Evolutionary conservation across 2,113 vertebrate species (phyloP), one percentile per base, ranked within the genome.

Genomic region (Limnothrissa miodon): DNA sequence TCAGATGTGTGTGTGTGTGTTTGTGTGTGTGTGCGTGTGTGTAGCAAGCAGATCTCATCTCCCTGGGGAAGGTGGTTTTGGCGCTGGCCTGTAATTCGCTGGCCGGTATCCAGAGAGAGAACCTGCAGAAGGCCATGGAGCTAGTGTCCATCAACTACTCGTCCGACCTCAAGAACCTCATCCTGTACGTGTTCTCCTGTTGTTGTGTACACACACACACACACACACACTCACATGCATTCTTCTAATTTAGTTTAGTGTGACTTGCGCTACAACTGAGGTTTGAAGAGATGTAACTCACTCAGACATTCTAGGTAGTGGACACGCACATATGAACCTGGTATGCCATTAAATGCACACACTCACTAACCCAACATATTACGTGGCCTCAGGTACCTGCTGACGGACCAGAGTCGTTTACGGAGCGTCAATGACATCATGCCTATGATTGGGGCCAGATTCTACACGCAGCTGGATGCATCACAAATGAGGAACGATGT

Each of bases 101-200:
- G 91, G 97, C 97, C 93, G 98, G 98, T 90, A 99, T 99, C 93
- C 98, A 99, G 91, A 97, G 98, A 93, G 98, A 99, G 87, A 99
- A 98, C 93, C 94, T 99, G 89, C 98, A 99, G 93, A 99, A 99
- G 92, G 97, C 98, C 87, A 98, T 99, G 97, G 98, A 99, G 94
- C 92, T 99, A 89, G 98, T 99, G 95, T 98, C 97, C 90, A 98
- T 99, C 93, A 99, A 99, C 96, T 99, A 99, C 92, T 99, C 98
- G 86, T 99, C 98, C 91, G 98, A 99, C 94, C 95, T 99, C 94
- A 99, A 99, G 95, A 99, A 99, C 95, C 96, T 99, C 89, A 99
- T 99, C 93, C 95, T 99, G 98, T 99, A 95, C 96, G 97, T 92
- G 82, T 81, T 45, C 45, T 62, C 66, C 79, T 21, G 0, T 59